These are phyloP conservation scores for Sylvilagus floridanus DNA, from an alignment of 2,797 vertebrate species.

Conservation along the genomic window DNA sequence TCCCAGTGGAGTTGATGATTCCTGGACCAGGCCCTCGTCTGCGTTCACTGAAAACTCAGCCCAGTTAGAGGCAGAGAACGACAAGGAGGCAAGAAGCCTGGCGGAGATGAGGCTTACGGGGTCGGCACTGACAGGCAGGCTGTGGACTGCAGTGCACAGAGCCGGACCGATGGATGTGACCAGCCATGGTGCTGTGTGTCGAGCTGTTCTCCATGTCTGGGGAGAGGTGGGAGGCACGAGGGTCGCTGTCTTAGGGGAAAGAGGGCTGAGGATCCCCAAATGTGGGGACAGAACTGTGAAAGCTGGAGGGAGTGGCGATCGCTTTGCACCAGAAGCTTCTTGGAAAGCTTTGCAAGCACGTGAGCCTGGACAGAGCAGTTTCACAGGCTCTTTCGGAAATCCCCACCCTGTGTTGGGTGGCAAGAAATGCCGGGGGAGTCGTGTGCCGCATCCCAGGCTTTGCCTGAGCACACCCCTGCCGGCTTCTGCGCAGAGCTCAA, in stretches of 20 bases:
- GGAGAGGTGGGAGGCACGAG: not conserved
- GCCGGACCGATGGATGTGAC: not conserved
- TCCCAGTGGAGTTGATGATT: not conserved
- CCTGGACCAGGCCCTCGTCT: not conserved
- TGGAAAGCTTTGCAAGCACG: not conserved
- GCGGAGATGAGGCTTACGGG: not conserved
- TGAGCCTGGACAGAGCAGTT: not conserved
- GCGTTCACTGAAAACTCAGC: not conserved
- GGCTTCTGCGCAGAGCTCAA: not conserved
- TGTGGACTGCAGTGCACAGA: not conserved
- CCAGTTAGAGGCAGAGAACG: not conserved
- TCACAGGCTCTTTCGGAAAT: not conserved
- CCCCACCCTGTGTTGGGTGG: not conserved
- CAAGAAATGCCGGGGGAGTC: no score
- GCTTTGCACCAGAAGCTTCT: not conserved
- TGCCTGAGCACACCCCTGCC: not conserved
- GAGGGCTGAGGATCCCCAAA: not conserved
- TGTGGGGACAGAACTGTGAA: not conserved
- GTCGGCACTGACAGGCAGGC: accelerated
- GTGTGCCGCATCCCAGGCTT: no score
- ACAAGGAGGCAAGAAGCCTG: not conserved
- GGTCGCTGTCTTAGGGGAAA: not conserved
- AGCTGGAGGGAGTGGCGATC: not conserved
- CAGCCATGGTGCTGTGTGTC: not conserved
- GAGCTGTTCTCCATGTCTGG: not conserved